Conservation (phyloP, 2,113 vertebrate species). For the Macheiramphus alcinus region DNA sequence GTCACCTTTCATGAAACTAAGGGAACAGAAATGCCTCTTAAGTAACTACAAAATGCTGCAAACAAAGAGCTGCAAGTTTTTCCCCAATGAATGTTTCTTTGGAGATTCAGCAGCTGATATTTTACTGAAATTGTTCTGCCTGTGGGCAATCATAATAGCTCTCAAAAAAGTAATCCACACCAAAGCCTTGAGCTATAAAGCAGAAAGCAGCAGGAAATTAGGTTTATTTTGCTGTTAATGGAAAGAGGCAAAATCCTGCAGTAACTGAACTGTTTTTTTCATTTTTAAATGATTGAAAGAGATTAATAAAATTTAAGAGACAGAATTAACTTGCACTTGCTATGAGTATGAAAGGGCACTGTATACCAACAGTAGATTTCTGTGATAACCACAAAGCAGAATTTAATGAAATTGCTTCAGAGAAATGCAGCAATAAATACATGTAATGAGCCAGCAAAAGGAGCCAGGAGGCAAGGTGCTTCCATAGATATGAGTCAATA, state of each 20-base stretch:
- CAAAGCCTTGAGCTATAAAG: conserved; percentile 27
- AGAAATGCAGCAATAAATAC: conserved; percentile 32
- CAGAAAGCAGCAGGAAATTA: conserved; percentile 43
- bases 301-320: conserved; percentile 21
- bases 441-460: conserved; percentile 4
- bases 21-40: neutral
- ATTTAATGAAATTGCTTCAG: conserved; percentile 46
- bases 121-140: conserved; percentile 28
- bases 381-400: conserved; percentile 7
- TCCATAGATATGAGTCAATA: conserved; percentile 14
- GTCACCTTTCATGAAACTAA: neutral
- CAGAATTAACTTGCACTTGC: neutral
- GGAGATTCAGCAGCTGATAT: neutral
- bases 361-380: neutral
- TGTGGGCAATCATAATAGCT: conserved; percentile 18
- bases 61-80: neutral
- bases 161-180: conserved; percentile 29
- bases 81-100: neutral
- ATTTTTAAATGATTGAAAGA: conserved; percentile 12
- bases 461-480: conserved; percentile 25
- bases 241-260: neutral
- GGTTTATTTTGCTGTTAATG: conserved; percentile 33
- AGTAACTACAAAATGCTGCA: neutral
- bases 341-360: neutral
- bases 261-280: neutral